A percentile compares a stretch with the other conserved stretches of the same genome.
phyloP scores from a whole-genome alignment of 92 coral and sea anemone genomes.

The Parazoanthus darwini region DNA sequence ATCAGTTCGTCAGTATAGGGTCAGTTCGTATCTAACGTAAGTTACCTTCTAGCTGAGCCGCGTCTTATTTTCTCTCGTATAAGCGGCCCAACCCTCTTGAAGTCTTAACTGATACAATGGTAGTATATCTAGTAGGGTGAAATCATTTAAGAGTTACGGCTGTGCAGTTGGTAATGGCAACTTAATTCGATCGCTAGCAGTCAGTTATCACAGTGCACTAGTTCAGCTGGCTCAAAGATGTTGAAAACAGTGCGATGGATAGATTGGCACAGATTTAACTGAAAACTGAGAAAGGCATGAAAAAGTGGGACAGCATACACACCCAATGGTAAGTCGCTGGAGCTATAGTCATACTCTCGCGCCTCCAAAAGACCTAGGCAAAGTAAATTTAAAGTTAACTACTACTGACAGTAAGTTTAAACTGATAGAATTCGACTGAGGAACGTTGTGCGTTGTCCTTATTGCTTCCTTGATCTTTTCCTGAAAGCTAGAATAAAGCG shows the following conservation, averaged over 20 bases:
- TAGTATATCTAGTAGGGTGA: no score
- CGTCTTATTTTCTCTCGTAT: no score
- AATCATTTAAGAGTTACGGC: no score
- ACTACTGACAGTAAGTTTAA: not conserved
- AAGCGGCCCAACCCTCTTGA: no score
- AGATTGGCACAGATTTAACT: not conserved
- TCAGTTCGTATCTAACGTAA: no score
- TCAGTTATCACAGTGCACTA: no score
- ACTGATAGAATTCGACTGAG: not conserved
- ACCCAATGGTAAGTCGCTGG: conserved; percentile 12
- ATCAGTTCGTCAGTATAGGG: no score
- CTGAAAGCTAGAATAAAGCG: not conserved
- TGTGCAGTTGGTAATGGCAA: no score
- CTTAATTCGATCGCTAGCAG: no score
- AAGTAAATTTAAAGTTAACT: conserved; percentile 13
- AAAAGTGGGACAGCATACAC: conserved; percentile 9
- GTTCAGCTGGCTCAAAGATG: not conserved
- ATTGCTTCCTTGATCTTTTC: no score
- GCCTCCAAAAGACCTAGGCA: conserved; percentile 29
- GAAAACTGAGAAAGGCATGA: not conserved
- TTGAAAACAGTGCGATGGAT: not conserved
- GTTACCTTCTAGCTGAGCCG: no score
- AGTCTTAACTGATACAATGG: no score
- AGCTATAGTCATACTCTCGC: not conserved
- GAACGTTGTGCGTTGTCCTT: not conserved